Conservation (phyloP, 1,140 invertebrate genomes). For the Cyphomyrmex costatus region DNA sequence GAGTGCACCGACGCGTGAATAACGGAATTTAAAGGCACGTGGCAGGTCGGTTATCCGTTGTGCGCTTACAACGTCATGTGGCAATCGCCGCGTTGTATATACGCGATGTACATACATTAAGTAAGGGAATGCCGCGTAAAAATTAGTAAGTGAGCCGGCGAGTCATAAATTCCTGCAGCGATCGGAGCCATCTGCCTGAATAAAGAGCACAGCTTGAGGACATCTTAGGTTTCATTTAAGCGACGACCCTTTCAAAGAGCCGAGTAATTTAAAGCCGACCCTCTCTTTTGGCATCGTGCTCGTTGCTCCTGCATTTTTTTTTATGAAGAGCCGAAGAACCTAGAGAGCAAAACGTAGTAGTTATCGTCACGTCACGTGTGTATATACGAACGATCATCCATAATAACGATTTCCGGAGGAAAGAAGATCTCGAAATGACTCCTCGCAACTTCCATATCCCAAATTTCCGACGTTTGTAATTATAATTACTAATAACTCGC, state of each 20-base stretch:
- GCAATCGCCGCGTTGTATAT: slow-evolving; percentile 37
- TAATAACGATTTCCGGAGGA: slow-evolving; percentile 50
- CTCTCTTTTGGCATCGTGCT: background rate
- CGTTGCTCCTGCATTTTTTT: slow-evolving; percentile 40
- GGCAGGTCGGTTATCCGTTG: slow-evolving; percentile 46
- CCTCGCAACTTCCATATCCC: background rate
- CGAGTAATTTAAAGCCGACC: slow-evolving; percentile 62
- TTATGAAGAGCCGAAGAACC: background rate
- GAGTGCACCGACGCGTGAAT: slow-evolving; percentile 49
- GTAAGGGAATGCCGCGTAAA: slow-evolving; percentile 12
- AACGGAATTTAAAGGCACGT: slow-evolving; percentile 68
- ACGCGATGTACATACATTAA: background rate
- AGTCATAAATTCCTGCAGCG: slow-evolving; percentile 51
- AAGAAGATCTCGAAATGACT: background rate
- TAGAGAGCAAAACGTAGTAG: background rate
- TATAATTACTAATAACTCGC: slow-evolving; percentile 66
- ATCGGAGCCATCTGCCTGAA: slow-evolving; percentile 67
- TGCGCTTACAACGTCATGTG: slow-evolving; percentile 61
- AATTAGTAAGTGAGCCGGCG: slow-evolving; percentile 43
- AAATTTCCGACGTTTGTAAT: slow-evolving; percentile 48
- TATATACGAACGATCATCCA: slow-evolving; percentile 4
- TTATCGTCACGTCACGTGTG: slow-evolving; percentile 7
- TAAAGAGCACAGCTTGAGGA: slow-evolving; percentile 61
- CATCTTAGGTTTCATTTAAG: slow-evolving; percentile 67
- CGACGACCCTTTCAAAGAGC: slow-evolving; percentile 30